These are phyloP conservation scores for Plotosus lineatus DNA, from an alignment of 2,113 vertebrate genomes.

Conservation along the genomic window DNA sequence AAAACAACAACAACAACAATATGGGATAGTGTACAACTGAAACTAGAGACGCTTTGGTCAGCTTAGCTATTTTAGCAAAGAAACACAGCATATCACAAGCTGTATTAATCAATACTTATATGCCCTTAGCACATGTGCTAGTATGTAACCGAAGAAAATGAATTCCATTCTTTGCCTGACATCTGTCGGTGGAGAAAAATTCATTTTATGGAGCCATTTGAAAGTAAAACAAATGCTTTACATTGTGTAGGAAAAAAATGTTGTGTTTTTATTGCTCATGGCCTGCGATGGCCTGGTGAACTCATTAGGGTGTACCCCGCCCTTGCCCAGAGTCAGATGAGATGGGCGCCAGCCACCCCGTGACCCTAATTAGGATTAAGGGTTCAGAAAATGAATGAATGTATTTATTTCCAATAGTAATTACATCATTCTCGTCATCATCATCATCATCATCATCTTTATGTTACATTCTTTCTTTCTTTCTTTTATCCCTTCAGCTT, in stretches of 20 bases:
- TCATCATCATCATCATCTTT: no score
- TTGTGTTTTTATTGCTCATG: neutral
- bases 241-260: neutral
- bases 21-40: neutral
- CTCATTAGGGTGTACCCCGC: no score
- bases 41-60: neutral
- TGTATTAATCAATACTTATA: neutral
- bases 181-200: neutral
- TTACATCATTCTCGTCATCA: no score
- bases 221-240: neutral
- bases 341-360: no score
- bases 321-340: no score
- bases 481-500: no score
- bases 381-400: no score
- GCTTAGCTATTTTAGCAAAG: neutral
- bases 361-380: no score
- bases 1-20: neutral
- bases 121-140: neutral
- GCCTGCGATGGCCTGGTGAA: no score
- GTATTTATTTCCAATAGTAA: no score
- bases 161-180: slow-evolving; percentile 3
- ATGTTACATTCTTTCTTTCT: no score
- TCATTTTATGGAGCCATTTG: neutral
- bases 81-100: neutral
- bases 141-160: neutral